Conservation (phyloP, 2,888 invertebrate genomes). For the Euspilapteryx auroguttella region DNA sequence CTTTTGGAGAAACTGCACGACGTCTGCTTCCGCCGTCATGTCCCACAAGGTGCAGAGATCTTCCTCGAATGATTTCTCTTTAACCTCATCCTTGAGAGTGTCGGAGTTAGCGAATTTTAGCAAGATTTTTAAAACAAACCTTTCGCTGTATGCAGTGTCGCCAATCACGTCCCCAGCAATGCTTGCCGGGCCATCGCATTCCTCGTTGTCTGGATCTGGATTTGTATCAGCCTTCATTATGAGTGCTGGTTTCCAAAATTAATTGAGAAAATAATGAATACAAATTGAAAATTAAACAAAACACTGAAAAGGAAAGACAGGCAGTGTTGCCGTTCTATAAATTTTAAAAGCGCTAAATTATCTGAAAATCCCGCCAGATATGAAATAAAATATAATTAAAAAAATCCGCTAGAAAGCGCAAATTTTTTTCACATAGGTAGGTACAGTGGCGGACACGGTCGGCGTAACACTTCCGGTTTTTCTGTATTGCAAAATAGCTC, state of each 20-base stretch:
- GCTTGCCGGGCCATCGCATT: slow-evolving; percentile 12
- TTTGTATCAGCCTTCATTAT: slow-evolving; percentile 24
- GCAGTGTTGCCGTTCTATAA: too few species aligned
- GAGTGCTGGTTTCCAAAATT: slow-evolving; percentile 5
- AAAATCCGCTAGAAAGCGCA: too few species aligned
- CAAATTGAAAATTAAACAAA: slow-evolving; percentile 8
- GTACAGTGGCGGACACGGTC: too few species aligned
- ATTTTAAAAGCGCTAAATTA: too few species aligned
- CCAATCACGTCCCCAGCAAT: slow-evolving; percentile 80
- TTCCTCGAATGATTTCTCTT: slow-evolving; percentile 66
- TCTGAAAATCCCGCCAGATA: too few species aligned
- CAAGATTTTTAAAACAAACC: slow-evolving; percentile 71
- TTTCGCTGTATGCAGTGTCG: slow-evolving; percentile 76
- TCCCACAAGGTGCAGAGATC: slow-evolving; percentile 83
- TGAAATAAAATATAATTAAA: too few species aligned
- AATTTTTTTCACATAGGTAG: too few species aligned
- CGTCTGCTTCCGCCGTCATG: slow-evolving; percentile 79
- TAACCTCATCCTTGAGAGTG: slow-evolving; percentile 50
- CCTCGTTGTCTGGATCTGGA: slow-evolving; percentile 11
- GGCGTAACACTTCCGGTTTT: too few species aligned
- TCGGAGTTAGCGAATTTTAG: slow-evolving; percentile 62
- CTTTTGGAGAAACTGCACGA: slow-evolving; percentile 68
- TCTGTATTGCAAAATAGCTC: too few species aligned
- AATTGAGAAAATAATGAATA: slow-evolving; percentile 1
- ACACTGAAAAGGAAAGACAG: too few species aligned